Percentiles rank a stretch among this genome's conserved stretches.
Evolutionary conservation across 2,888 invertebrate species (phyloP).

Genomic region (Hydraecia micacea): DNA sequence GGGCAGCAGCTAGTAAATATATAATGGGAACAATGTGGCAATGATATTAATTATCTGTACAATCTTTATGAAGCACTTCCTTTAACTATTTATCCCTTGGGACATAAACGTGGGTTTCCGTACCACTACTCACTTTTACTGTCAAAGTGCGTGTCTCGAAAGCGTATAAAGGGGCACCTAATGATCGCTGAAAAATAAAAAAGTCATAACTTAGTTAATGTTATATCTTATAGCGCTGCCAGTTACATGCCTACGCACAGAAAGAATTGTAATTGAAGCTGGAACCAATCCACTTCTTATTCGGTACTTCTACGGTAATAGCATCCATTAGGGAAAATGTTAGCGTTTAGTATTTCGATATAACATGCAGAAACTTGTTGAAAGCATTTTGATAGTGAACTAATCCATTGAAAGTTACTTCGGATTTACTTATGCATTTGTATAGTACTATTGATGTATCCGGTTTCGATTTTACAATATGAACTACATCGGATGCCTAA

Average conservation of each 20-base stretch:
- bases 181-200: constrained; percentile 53
- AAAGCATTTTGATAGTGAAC: constrained; percentile 20
- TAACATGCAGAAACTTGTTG: constrained; percentile 54
- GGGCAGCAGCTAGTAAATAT: too few species aligned
- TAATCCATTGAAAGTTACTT: constrained; percentile 19
- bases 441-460: background rate
- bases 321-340: constrained; percentile 62
- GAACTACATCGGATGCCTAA: background rate
- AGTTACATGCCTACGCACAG: constrained; percentile 51
- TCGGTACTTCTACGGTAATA: constrained; percentile 65
- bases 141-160: constrained; percentile 33
- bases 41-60: background rate
- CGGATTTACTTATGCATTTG: background rate
- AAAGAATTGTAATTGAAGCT: constrained; percentile 66
- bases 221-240: constrained; percentile 42
- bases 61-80: background rate
- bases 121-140: constrained; percentile 25
- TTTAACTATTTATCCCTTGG: background rate
- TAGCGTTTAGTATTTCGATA: constrained; percentile 37
- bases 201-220: constrained; percentile 40
- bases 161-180: constrained; percentile 41
- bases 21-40: background rate
- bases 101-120: constrained; percentile 14
- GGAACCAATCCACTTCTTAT: constrained; percentile 68
- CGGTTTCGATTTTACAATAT: background rate